Evolutionary conservation across 2,888 invertebrate species (phyloP).

Genomic region (Mylabris sibirica): DNA sequence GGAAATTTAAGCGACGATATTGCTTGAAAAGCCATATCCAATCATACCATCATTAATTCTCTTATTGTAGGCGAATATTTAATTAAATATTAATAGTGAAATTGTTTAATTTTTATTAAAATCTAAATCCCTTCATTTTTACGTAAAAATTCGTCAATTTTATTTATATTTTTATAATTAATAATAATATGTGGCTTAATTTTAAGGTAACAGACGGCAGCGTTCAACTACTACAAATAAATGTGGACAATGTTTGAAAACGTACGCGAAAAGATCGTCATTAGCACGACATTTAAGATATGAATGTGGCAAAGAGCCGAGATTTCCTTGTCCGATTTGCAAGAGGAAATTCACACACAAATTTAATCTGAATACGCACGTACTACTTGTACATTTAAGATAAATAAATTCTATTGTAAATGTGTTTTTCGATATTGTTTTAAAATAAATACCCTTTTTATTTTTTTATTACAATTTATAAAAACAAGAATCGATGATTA

Average conservation of each 20-base stretch:
- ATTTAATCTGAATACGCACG: slow-evolving; percentile 77
- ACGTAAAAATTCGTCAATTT: too few species aligned
- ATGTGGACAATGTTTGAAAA: slow-evolving; percentile 15
- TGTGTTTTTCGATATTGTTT: too few species aligned
- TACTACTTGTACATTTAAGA: not conserved
- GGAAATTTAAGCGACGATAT: slow-evolving; percentile 52
- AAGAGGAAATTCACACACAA: slow-evolving; percentile 46
- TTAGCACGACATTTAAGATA: slow-evolving; percentile 56
- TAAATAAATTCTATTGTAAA: not conserved
- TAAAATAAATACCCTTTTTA: not conserved
- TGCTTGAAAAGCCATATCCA: slow-evolving; percentile 67
- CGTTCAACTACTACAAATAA: not conserved
- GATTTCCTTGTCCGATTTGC: slow-evolving; percentile 65
- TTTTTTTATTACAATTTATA: not conserved
- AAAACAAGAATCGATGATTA: not conserved
- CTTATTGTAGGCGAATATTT: not conserved
- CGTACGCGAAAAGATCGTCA: slow-evolving; percentile 10
- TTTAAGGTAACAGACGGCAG: not conserved
- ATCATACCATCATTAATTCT: slow-evolving; percentile 33
- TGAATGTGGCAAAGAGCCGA: slow-evolving; percentile 65
- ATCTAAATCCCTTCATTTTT: too few species aligned
- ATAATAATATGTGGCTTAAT: not conserved
- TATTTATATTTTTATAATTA: not conserved
- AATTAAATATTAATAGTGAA: not conserved
- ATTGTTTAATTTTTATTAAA: too few species aligned